Evolutionary conservation across 2,113 vertebrate genomes (phyloP), one percentile per base, ranked within the genome.

Genomic region (Alosa alosa): DNA sequence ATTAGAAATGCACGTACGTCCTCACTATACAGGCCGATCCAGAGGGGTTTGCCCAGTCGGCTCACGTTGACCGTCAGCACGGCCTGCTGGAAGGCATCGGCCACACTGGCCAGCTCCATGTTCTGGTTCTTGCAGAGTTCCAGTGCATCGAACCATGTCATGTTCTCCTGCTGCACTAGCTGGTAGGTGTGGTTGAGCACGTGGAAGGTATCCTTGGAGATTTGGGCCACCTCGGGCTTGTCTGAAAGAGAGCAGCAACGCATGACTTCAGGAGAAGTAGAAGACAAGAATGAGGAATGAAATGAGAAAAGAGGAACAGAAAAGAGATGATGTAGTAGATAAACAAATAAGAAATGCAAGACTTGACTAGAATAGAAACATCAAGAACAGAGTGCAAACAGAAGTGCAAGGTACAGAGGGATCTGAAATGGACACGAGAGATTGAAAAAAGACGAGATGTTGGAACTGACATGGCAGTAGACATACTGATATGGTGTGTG

Each of bases 21-120:
- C 89, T 95, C 93, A 84, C 97, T 98, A 85, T 94, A 96, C 82
- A 99, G 96, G 88, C 98, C 98, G 45, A 97, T 98, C 98, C 98
- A 99, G 88, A 99, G 92, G 0, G 97, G 94, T 0, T 86, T 90
- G 25, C 90, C 90, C 1, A 36, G 91, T 0, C 91, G 94, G 88
- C 89, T 94, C 0, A 95, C 93, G 3, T 93, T 91, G 87, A 95
- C 94, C 0, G 94, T 94, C 6, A 99, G 96, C 87, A 93, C 90
- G 11, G 97, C 95, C 86, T 99, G 97, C 88, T 97, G 93, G 86
- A 95, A 94, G 45, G 95, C 92, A 55, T 97, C 94, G 0, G 94
- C 92, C 91, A 99, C 95, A 88, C 97, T 98, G 22, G 96, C 96
- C 88, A 99, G 92, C 4, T 93, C 91, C 97, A 99, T 97, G 31